These are phyloP conservation scores for Stenodema calcarata DNA, from an alignment of 2,888 invertebrate species.

Conservation along the genomic window DNA sequence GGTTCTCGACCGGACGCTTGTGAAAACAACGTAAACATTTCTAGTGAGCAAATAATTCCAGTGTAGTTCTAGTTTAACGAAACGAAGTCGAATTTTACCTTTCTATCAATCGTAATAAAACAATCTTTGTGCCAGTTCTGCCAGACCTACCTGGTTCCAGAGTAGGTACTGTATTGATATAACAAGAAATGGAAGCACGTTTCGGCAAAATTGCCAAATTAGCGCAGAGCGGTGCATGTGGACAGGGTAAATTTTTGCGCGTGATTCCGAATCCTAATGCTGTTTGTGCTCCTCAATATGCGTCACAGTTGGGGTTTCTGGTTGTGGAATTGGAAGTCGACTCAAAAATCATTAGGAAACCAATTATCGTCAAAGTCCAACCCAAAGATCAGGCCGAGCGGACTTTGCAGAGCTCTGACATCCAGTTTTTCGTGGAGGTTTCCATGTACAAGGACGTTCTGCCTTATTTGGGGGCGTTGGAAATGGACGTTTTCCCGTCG, in stretches of 20 bases:
- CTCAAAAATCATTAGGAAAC: background rate
- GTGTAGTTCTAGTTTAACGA: too few species aligned
- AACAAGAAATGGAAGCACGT: background rate
- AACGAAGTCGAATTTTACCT: too few species aligned
- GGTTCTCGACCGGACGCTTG: too few species aligned
- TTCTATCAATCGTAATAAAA: too few species aligned
- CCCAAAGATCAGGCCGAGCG: background rate
- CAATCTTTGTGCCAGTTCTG: too few species aligned
- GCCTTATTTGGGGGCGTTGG: constrained; percentile 50
- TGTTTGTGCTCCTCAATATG: constrained; percentile 48
- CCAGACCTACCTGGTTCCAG: too few species aligned
- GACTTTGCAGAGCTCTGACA: constrained; percentile 4
- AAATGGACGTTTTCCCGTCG: constrained; percentile 51
- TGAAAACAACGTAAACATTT: too few species aligned
- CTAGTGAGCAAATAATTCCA: too few species aligned
- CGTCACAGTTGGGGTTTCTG: constrained; percentile 53
- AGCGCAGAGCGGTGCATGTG: constrained; percentile 35
- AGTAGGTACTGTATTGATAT: too few species aligned
- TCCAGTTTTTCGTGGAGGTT: constrained; percentile 55
- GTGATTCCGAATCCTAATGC: constrained; percentile 4
- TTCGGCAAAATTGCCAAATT: background rate
- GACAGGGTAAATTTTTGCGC: constrained; percentile 21
- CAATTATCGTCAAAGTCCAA: constrained; percentile 50
- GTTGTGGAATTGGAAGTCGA: background rate
- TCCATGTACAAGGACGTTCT: constrained; percentile 54